These are phyloP conservation scores for Phalacrocorax pelagicus DNA, from an alignment of 2,113 vertebrate genomes.

Conservation along the genomic window DNA sequence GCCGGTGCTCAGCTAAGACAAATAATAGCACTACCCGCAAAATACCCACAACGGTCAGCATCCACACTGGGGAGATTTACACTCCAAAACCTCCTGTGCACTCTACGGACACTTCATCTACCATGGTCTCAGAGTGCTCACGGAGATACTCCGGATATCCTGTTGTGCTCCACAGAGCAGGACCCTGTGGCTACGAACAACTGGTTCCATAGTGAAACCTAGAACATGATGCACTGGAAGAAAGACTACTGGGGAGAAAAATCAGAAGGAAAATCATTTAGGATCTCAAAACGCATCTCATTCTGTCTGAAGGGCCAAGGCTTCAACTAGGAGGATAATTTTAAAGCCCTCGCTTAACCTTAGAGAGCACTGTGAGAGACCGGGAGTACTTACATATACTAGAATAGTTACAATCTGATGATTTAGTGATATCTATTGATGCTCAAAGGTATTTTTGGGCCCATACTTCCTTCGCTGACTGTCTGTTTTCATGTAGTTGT, in stretches of 20 bases:
- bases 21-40: neutral
- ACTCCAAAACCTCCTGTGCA: neutral
- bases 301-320: neutral
- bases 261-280: neutral
- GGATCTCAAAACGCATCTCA: neutral
- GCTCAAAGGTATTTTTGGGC: slow-evolving; percentile 32
- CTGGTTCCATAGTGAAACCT: neutral
- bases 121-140: neutral
- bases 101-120: neutral
- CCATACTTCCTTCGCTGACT: neutral
- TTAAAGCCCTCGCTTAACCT: neutral
- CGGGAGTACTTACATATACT: neutral
- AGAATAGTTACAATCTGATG: slow-evolving; percentile 26
- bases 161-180: neutral
- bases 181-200: neutral
- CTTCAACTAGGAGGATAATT: neutral
- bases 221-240: neutral
- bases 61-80: neutral
- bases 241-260: neutral
- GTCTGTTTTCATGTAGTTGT: slow-evolving; percentile 4
- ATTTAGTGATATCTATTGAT: slow-evolving; percentile 37
- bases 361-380: slow-evolving; percentile 26
- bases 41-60: neutral
- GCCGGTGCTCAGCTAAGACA: neutral
- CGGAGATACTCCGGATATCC: neutral